A percentile compares a stretch with the other conserved stretches of the same genome.
These are phyloP conservation scores for Donacobius atricapilla DNA, from an alignment of 2,113 vertebrate genomes.

Conservation along the genomic window DNA sequence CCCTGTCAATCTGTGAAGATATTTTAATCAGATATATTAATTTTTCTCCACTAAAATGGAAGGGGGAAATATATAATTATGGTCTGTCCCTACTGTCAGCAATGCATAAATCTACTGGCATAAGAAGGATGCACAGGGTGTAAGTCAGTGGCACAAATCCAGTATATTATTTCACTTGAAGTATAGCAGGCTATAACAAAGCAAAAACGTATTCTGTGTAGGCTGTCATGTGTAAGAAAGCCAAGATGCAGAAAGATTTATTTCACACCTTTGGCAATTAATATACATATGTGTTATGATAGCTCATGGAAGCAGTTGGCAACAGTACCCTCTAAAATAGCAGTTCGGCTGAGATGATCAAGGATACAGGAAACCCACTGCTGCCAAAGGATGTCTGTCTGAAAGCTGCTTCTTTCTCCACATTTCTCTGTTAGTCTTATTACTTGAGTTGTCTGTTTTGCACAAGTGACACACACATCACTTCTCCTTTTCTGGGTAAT, in stretches of 20 bases:
- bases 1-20: slow-evolving; percentile 16
- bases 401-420: background rate
- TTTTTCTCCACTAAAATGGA: slow-evolving; percentile 23
- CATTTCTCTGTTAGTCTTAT: background rate
- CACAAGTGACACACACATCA: background rate
- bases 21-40: slow-evolving; percentile 50
- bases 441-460: background rate
- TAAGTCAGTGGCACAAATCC: background rate
- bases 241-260: slow-evolving; percentile 4
- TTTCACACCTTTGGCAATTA: slow-evolving; percentile 29
- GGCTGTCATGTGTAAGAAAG: background rate
- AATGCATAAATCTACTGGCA: background rate
- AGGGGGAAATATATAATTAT: background rate
- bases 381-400: background rate
- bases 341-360: background rate
- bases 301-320: background rate
- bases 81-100: background rate
- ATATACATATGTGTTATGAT: slow-evolving; percentile 24
- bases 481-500: background rate
- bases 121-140: background rate
- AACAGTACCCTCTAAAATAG: slow-evolving; percentile 13
- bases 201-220: background rate
- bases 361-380: background rate
- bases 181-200: background rate
- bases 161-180: background rate